Evolutionary conservation across 2,888 invertebrate species (phyloP), one percentile per base, ranked within the genome.

Genomic region (Ctena decussata): DNA sequence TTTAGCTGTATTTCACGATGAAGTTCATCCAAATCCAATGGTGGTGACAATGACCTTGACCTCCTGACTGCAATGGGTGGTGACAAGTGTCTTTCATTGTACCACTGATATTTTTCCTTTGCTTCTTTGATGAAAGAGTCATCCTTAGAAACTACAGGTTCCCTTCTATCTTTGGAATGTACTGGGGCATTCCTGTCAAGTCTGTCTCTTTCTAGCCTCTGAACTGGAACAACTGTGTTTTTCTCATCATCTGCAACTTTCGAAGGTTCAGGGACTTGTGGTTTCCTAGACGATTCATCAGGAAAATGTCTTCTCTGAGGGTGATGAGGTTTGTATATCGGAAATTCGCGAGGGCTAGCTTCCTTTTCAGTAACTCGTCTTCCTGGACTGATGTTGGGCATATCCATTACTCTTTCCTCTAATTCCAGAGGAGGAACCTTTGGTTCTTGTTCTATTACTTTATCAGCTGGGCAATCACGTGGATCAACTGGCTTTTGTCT

Each of bases 11-110:
- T 24, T 41, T 74, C 60, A 21, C 18, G 57, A 57, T 41, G 75
- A 30, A 39, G 76, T 57, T 37, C 60, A 32, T 65, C 53, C 49
- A 65, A 18, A 5, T 21, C 5, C 35, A 32, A 30, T 6, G 77
- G 60, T 24, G 83, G 83, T 15, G 83, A 83, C 70, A 83, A 32
- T 85, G 87, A 87, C 87, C 87, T 83, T 83, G 87, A 83, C 81
- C 79, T 83, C 72, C 78, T 80, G 41, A 87, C 87, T 21, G 80
- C 87, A n/a, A 49, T 15, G 30, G 74, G 81, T 46, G 81, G 82
- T 11, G 80, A 84, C 24, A 77, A 65, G 39, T 70, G 77, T 41
- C 69, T 72, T 65, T 80, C 84, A 77, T 81, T 81, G 37, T 76
- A 71, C 82, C 80, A 77, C 71, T 80, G 84, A 37, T 81, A 84